These are phyloP conservation scores for Notarius quadriscutis DNA, from an alignment of 2,113 vertebrate genomes.

Conservation along the genomic window DNA sequence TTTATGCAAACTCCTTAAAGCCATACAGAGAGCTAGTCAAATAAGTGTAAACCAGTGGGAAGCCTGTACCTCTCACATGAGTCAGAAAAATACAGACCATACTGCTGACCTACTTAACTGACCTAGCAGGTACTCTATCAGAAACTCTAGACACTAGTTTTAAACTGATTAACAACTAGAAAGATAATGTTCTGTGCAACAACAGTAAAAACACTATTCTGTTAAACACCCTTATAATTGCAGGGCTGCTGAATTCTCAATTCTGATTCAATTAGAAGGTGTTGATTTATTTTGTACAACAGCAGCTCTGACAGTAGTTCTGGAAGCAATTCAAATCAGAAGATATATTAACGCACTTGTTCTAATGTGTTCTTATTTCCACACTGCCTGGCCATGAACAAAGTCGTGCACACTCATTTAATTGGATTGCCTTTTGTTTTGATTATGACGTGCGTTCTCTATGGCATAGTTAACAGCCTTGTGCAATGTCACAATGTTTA, in stretches of 20 bases:
- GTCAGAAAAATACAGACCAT: background rate
- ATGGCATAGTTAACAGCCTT: too few species aligned
- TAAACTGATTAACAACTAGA: background rate
- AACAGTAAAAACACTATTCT: background rate
- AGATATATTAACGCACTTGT: background rate
- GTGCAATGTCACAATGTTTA: too few species aligned
- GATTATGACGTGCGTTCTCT: too few species aligned
- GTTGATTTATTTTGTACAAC: background rate
- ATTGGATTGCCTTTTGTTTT: too few species aligned
- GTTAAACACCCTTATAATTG: background rate
- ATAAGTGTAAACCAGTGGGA: background rate
- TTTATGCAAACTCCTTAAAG: background rate
- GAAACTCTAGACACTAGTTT: background rate
- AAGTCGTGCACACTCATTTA: too few species aligned
- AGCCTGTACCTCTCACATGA: background rate
- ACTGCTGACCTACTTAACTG: background rate
- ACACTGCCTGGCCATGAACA: too few species aligned
- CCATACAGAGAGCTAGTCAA: constrained; percentile 7
- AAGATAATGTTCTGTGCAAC: background rate
- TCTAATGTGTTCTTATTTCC: background rate
- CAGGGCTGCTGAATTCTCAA: background rate
- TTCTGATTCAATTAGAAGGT: too few species aligned
- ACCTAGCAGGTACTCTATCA: background rate
- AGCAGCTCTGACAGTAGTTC: background rate
- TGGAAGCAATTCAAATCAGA: background rate